phyloP scores from a whole-genome alignment of 2,797 vertebrate species.

The Neosalanx taihuensis region DNA sequence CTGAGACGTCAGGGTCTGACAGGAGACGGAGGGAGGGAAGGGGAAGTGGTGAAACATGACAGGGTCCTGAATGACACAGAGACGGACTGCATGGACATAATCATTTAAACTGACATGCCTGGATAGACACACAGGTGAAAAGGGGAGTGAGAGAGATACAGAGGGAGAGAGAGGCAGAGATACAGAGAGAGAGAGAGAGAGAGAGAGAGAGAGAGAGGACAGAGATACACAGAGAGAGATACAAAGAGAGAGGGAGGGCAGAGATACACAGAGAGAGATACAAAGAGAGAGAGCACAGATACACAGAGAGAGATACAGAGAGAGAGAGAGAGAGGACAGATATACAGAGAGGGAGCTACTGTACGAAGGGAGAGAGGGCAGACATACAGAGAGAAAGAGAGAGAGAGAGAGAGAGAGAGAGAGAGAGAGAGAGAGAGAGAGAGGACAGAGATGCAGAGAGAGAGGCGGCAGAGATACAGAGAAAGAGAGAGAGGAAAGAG shows the following conservation, averaged over 20 bases:
- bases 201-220: no score
- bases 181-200: neutral
- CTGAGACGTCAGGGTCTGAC: no score
- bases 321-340: no score
- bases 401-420: neutral
- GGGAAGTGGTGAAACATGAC: no score
- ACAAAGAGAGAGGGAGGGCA: neutral
- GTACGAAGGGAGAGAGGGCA: neutral
- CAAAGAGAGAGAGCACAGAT: neutral
- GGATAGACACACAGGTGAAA: neutral
- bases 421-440: neutral
- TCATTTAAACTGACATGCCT: neutral
- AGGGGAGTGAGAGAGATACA: neutral
- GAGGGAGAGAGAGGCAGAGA: neutral
- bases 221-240: no score
- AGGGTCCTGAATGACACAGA: neutral
- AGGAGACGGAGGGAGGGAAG: no score
- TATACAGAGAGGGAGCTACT: no score
- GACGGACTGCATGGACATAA: neutral
- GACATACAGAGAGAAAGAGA: neutral
- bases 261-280: neutral
- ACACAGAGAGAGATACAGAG: no score
- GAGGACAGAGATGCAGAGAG: no score
- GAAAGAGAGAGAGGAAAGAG: neutral
- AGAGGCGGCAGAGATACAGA: neutral